Percentiles rank a stretch among this genome's conserved stretches.
These are phyloP conservation scores for Pan troglodytes DNA, from an alignment of 2,113 vertebrate species.

Conservation along the genomic window DNA sequence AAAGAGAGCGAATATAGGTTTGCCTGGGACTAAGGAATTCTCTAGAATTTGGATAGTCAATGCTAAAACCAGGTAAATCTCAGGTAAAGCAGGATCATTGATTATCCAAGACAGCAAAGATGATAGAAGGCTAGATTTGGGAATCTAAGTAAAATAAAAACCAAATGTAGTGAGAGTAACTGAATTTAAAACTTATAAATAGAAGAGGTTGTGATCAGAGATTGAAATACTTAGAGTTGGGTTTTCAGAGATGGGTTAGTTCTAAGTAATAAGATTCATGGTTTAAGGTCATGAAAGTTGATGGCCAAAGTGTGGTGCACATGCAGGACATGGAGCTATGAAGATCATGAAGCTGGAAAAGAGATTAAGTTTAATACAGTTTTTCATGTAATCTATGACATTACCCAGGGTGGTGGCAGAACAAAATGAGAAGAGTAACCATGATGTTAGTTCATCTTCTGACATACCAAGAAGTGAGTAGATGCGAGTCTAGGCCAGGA, in stretches of 20 bases:
- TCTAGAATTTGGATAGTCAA: not conserved
- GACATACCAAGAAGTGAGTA: not conserved
- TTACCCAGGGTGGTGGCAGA: not conserved
- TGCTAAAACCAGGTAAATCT: not conserved
- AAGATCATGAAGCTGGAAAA: not conserved
- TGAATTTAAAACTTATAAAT: not conserved
- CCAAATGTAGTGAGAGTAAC: not conserved
- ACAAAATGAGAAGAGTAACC: not conserved
- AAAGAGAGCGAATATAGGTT: not conserved
- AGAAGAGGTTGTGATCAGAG: not conserved
- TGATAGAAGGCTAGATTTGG: not conserved
- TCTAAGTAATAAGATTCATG: not conserved
- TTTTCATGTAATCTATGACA: not conserved
- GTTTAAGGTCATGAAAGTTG: not conserved
- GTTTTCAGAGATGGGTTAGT: not conserved
- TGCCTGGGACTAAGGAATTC: not conserved
- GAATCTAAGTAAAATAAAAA: not conserved
- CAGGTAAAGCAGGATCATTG: not conserved
- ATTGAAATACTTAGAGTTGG: not conserved
- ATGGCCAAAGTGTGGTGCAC: not conserved
- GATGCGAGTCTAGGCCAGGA: not conserved
- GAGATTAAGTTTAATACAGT: not conserved
- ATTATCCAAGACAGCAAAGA: not conserved
- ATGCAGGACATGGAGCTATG: not conserved
- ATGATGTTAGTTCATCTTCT: not conserved